phyloP scores from a whole-genome alignment of 1,140 invertebrate genomes.

The Batillaria attramentaria region DNA sequence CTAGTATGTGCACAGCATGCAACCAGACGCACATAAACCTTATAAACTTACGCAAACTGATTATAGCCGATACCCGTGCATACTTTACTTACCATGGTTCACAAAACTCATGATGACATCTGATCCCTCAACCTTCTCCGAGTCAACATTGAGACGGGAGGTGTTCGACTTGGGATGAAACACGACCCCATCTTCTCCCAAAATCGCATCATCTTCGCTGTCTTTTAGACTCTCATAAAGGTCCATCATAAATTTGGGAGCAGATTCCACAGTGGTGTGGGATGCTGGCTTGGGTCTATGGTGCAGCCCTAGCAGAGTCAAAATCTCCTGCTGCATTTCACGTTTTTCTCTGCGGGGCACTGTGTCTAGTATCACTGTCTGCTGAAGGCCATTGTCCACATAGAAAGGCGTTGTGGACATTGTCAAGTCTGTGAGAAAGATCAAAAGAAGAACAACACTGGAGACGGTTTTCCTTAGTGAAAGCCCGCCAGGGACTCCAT shows the following conservation, averaged over 20 bases:
- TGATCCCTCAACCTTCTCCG: conserved; percentile 82
- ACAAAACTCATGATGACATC: conserved; percentile 95
- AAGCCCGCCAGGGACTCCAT: too few species aligned
- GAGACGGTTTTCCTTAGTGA: background rate
- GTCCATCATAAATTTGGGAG: conserved; percentile 89
- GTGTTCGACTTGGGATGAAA: conserved; percentile 72
- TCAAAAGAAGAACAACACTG: background rate
- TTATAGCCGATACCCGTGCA: too few species aligned
- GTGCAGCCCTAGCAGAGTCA: conserved; percentile 87
- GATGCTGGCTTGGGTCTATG: conserved; percentile 80
- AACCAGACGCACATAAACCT: too few species aligned
- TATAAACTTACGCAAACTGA: too few species aligned
- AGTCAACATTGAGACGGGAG: conserved; percentile 55
- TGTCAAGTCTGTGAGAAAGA: background rate
- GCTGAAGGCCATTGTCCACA: conserved; percentile 89
- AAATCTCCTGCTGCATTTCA: conserved; percentile 89
- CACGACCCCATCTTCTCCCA: conserved; percentile 46
- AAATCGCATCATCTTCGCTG: conserved; percentile 53
- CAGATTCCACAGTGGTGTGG: conserved; percentile 77
- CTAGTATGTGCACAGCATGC: too few species aligned
- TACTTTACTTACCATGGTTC: conserved; percentile 84
- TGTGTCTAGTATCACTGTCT: conserved; percentile 85
- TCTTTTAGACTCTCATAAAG: conserved; percentile 89
- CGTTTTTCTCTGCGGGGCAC: conserved; percentile 82
- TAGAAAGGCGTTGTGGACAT: conserved; percentile 78